Evolutionary conservation across 2,113 vertebrate species (phyloP).

Genomic region (Panthera leo): DNA sequence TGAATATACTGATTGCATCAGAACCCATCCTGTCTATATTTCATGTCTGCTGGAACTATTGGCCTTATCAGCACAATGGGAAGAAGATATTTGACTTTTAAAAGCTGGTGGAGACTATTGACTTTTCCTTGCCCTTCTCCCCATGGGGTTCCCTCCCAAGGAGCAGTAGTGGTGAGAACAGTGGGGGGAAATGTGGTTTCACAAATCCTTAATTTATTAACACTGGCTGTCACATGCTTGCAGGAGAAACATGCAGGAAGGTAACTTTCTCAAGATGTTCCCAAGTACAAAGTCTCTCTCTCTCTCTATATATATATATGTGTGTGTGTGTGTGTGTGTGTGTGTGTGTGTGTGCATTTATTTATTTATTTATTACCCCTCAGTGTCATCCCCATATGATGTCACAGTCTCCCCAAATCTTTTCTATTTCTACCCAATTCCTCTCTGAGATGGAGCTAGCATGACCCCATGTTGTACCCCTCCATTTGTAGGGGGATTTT

Average conservation of each 20-base stretch:
- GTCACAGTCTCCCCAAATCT: neutral
- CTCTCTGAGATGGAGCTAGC: neutral
- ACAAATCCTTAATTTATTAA: neutral
- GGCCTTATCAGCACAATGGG: neutral
- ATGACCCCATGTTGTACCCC: neutral
- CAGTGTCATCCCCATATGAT: neutral
- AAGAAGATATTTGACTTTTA: slow-evolving; percentile 5
- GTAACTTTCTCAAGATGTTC: neutral
- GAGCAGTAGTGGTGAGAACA: neutral
- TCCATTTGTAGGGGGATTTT: neutral
- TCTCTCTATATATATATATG: too few relatives aligned
- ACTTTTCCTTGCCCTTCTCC: neutral
- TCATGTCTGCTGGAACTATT: neutral
- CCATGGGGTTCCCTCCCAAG: neutral
- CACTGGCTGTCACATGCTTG: neutral
- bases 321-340: too few relatives aligned
- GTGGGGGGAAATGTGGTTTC: neutral
- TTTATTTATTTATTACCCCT: neutral
- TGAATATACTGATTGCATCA: neutral
- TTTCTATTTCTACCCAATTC: neutral
- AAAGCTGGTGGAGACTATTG: neutral
- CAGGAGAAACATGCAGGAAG: neutral
- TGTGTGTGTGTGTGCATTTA: too few relatives aligned
- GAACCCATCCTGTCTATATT: neutral
- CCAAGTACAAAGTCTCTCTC: neutral